Evolutionary conservation across 53 echinoderm and acorn worm species (phyloP), one percentile per base, ranked within the genome.

Genomic region (Paracentrotus lividus): DNA sequence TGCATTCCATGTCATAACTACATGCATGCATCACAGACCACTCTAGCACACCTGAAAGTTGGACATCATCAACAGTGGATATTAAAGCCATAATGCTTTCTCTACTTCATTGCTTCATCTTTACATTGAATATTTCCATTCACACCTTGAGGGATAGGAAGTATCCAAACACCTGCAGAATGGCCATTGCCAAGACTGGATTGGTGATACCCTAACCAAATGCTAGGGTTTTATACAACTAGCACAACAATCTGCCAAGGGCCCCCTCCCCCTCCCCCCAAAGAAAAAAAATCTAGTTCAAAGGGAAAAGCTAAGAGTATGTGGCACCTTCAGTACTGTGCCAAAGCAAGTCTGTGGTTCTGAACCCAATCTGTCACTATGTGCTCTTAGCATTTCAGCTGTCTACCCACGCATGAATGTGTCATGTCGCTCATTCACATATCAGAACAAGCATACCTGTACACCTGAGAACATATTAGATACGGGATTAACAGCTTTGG

Each of bases 371-470:
- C 72, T 72, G 72, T 72, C 72, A 72, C 36, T 72, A 72, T 21
- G 72, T 72, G 72, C 72, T 72, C 72, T 18, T 72, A 72, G 40
- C 20, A 5, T 72, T 32, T 26, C 18, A 72, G 72, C 40, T 40
- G 72, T 16, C 72, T 21, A 72, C 72, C 72, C 72, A 72, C 72
- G 72, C 72, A 16, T 4, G 40, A 72, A 72, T 72, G 72, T 72
- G 72, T 72, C 72, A 72, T 72, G 38, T 4, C 5, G 36, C 72
- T 38, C 40, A 40, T 72, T 40, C 72, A 20, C 40, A 40, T 40
- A 72, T 38, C 8, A 18, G 40, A 72, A 36, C 40, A 16, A 40
- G 36, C 7, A 7, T 72, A 38, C 72, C 72, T 72, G 72, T 21
- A 72, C 36, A 72, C 72, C 27, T 29, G 40, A 38, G 72, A 72